Evolutionary conservation across 2,888 invertebrate species (phyloP), one percentile per base, ranked within the genome.

Genomic region (Epinotia ramella): DNA sequence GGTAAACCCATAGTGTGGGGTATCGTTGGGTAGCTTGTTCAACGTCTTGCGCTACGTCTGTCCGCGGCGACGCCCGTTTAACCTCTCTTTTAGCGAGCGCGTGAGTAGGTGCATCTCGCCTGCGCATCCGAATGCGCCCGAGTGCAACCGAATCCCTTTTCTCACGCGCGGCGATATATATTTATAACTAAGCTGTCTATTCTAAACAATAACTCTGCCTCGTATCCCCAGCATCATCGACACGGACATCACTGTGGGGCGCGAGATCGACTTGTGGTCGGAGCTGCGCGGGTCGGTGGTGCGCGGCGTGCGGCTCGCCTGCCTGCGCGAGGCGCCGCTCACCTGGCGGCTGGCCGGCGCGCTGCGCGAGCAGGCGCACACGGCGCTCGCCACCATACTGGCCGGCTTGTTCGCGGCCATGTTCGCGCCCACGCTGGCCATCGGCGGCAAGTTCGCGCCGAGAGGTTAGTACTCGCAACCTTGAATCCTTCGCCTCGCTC

Each of bases 221-320:
- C 49, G 56, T 69, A n/a, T 73, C 74, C 73, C 0, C 86, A 96
- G 96, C 81, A 96, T 97, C 84, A 95, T 96, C 80, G 96, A 97
- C 89, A 97, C 97, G 18, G 97, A 97, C 87, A 95, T 96, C 84
- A 96, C 96, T 83, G 86, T 94, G 46, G 95, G 95, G 33, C 87
- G 91, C 12, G 94, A 94, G 78, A 81, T 95, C 70, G 91, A 90
- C 81, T 20, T 2, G 28, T 86, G 83, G 80, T 96, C 96, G 83
- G 89, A 87, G 56, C 89, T 96, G 82, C 89, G 82, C 78, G 80
- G 81, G 5, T 91, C 87, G 3, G 73, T 81, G 0, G 81, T 93
- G n/a, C 86, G 93, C 6, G 93, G 94, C 68, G 87, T 92, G 86
- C 82, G 84, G 64, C 73, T 66, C 9, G 79, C 74, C 0, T 80